These are phyloP conservation scores for Melanargia galathea DNA, from an alignment of 2,888 invertebrate species.

Conservation along the genomic window DNA sequence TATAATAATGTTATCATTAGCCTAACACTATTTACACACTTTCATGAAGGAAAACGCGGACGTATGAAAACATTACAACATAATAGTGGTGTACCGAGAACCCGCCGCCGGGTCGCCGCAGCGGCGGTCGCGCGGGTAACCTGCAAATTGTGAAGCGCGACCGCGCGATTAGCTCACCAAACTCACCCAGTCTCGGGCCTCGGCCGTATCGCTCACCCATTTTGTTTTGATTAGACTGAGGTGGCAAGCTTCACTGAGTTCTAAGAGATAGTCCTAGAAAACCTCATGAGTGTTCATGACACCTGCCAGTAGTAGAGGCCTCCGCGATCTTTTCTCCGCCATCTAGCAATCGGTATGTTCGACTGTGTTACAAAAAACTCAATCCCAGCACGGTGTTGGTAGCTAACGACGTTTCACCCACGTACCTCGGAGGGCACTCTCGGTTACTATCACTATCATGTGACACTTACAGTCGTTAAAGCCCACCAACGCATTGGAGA, in stretches of 20 bases:
- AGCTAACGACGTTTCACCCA: too few species aligned
- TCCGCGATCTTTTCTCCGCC: too few species aligned
- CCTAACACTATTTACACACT: not conserved
- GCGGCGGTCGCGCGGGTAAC: slow-evolving; percentile 58
- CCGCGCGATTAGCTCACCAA: slow-evolving; percentile 62
- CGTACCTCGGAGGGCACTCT: too few species aligned
- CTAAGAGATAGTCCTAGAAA: not conserved
- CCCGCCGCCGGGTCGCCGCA: slow-evolving; percentile 42
- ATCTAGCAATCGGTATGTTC: too few species aligned
- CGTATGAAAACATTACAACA: slow-evolving; percentile 34
- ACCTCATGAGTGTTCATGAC: slow-evolving; percentile 9
- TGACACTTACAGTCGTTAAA: too few species aligned
- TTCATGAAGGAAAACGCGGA: slow-evolving; percentile 12
- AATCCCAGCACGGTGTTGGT: too few species aligned
- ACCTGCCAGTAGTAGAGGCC: not conserved
- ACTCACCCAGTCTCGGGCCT: slow-evolving; percentile 36
- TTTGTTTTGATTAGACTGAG: slow-evolving; percentile 34
- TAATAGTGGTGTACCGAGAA: slow-evolving; percentile 43
- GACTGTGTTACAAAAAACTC: too few species aligned
- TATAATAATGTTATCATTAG: too few species aligned
- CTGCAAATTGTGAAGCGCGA: slow-evolving; percentile 59
- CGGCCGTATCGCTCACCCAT: slow-evolving; percentile 30
- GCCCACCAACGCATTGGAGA: too few species aligned
- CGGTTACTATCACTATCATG: too few species aligned
- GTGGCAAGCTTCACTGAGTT: slow-evolving; percentile 23